These are phyloP conservation scores for Netelia inedita DNA, from an alignment of 2,888 invertebrate genomes.

Conservation along the genomic window DNA sequence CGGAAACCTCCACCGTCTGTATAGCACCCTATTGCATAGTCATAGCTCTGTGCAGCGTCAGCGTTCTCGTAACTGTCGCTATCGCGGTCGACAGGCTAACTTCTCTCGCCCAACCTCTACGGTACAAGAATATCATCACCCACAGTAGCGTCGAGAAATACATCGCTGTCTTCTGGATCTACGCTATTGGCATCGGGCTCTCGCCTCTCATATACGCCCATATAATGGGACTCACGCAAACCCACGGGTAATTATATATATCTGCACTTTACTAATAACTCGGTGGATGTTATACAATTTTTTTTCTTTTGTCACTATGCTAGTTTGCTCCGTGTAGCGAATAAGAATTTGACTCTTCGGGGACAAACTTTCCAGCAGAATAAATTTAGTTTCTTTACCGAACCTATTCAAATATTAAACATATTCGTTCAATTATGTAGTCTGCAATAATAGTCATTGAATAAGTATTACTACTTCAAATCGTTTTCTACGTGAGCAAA, in stretches of 20 bases:
- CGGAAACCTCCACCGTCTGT: conserved; percentile 85
- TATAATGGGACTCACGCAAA: conserved; percentile 79
- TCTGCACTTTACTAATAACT: background rate
- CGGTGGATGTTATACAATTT: background rate
- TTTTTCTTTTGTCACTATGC: background rate
- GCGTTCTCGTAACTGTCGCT: conserved; percentile 87
- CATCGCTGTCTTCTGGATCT: conserved; percentile 87
- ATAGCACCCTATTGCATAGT: conserved; percentile 87
- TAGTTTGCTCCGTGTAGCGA: background rate
- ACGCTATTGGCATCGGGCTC: conserved; percentile 87
- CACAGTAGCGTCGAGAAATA: conserved; percentile 87
- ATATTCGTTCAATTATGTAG: too few species aligned
- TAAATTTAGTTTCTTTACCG: too few species aligned
- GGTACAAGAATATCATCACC: conserved; percentile 89
- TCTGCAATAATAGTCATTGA: too few species aligned
- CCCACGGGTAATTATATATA: conserved; percentile 74
- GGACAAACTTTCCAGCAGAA: too few species aligned
- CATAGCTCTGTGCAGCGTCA: conserved; percentile 87
- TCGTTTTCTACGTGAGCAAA: too few species aligned
- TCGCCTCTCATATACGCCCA: conserved; percentile 86
- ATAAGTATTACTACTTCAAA: too few species aligned
- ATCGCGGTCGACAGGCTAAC: conserved; percentile 88
- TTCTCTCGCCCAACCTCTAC: conserved; percentile 87
- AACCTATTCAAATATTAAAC: too few species aligned
- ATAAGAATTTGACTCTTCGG: too few species aligned